phyloP scores from a whole-genome alignment of 2,113 vertebrate genomes.

The human region DNA sequence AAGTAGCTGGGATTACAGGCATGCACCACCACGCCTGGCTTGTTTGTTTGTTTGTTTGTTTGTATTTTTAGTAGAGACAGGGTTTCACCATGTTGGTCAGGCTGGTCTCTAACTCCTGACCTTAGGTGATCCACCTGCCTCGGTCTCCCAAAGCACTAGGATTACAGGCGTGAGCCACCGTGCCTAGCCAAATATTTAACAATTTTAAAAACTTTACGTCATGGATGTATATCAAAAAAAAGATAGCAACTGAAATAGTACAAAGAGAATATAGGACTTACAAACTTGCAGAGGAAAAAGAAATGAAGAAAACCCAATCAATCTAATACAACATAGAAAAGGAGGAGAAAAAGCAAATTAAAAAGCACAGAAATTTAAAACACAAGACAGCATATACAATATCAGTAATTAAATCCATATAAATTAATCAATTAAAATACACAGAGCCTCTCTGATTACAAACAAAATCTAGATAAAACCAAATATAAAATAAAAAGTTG shows the following conservation, averaged over 20 bases:
- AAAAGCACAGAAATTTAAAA: constrained; percentile 42
- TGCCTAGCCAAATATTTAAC: not conserved
- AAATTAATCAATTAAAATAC: not conserved
- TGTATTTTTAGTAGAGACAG: too few relatives aligned
- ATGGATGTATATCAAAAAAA: not conserved
- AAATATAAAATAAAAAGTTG: not conserved
- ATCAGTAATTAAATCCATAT: not conserved
- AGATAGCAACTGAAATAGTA: not conserved
- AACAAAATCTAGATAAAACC: constrained; percentile 9
- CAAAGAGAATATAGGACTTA: not conserved
- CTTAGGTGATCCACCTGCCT: too few relatives aligned
- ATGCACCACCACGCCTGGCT: too few relatives aligned
- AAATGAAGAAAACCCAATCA: not conserved
- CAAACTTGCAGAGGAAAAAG: not conserved
- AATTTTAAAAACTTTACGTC: not conserved
- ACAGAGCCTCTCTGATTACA: constrained; percentile 16
- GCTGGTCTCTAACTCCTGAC: too few relatives aligned
- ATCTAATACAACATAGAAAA: not conserved
- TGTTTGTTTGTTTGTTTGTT: too few relatives aligned
- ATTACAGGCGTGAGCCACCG: too few relatives aligned
- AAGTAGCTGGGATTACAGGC: too few relatives aligned
- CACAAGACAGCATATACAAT: not conserved
- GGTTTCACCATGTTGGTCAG: too few relatives aligned
- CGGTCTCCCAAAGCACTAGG: too few relatives aligned
- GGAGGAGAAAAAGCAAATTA: not conserved